Conservation (phyloP, 2,797 vertebrate genomes). For the Gambelia wislizenii region DNA sequence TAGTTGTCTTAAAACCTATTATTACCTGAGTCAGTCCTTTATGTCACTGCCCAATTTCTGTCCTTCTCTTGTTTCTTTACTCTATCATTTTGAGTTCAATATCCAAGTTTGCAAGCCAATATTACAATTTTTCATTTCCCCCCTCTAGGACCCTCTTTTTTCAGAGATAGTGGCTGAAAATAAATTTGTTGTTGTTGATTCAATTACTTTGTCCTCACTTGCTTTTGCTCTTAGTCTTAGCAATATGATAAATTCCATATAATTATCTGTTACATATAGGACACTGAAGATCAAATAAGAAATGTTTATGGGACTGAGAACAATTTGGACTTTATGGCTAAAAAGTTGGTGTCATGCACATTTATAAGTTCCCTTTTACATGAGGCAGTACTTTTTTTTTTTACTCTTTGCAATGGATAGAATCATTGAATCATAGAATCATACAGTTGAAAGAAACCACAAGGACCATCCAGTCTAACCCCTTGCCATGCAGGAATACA, state of each 20-base stretch:
- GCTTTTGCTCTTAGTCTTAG: neutral
- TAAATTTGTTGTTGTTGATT: neutral
- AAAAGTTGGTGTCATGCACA: too few species aligned
- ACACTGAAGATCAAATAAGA: neutral
- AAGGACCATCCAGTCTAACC: too few species aligned
- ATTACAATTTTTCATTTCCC: neutral
- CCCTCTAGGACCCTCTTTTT: neutral
- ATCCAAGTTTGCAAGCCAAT: neutral
- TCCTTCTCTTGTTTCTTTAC: neutral
- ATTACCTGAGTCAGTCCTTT: conserved; percentile 16
- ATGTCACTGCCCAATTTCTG: conserved; percentile 5
- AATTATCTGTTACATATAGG: neutral
- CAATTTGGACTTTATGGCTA: neutral
- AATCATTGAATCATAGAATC: too few species aligned
- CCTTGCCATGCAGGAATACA: too few species aligned
- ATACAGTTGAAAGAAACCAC: too few species aligned
- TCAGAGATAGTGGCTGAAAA: neutral
- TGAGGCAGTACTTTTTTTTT: too few species aligned
- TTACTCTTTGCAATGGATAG: too few species aligned
- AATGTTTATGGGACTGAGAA: neutral
- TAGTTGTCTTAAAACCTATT: neutral
- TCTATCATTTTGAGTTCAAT: neutral
- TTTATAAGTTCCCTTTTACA: too few species aligned
- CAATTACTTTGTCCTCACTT: neutral
- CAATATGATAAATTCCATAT: neutral